A percentile compares a stretch with the other conserved stretches of the same genome.
Conservation (phyloP, 2,888 invertebrate genomes). For the Tortrix viridana region DNA sequence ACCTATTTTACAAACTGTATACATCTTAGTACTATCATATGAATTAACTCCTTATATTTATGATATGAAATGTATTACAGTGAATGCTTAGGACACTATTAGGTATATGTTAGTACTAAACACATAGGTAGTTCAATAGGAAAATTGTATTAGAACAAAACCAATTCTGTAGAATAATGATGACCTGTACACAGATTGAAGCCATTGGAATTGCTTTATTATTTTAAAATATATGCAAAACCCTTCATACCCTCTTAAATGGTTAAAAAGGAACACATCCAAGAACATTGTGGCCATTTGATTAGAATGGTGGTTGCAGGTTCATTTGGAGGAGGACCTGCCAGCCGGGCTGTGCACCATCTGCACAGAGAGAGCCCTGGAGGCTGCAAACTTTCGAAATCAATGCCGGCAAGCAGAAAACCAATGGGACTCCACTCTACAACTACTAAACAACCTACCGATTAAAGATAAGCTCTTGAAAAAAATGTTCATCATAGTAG, state of each 20-base stretch:
- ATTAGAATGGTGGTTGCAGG: slow-evolving; percentile 74
- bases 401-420: slow-evolving; percentile 56
- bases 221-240: too few relatives aligned
- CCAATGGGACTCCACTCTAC: slow-evolving; percentile 59
- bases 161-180: too few relatives aligned
- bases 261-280: not conserved
- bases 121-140: too few relatives aligned
- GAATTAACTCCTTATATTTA: too few relatives aligned
- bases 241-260: not conserved
- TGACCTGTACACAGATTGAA: too few relatives aligned
- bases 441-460: slow-evolving; percentile 56
- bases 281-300: slow-evolving; percentile 63
- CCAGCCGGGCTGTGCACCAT: slow-evolving; percentile 65
- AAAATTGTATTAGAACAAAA: too few relatives aligned
- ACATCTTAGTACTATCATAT: too few relatives aligned
- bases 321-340: slow-evolving; percentile 61
- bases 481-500: slow-evolving; percentile 53
- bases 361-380: slow-evolving; percentile 60
- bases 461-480: slow-evolving; percentile 27
- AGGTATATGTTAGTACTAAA: too few relatives aligned
- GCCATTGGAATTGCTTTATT: too few relatives aligned
- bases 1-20: not conserved
- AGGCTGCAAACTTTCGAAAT: slow-evolving; percentile 63
- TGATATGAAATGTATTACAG: too few relatives aligned
- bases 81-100: too few relatives aligned